Percentiles rank a stretch among this genome's conserved stretches.
Evolutionary conservation across 2,797 vertebrate genomes (phyloP).

Genomic region (Megalops cyprinoides): DNA sequence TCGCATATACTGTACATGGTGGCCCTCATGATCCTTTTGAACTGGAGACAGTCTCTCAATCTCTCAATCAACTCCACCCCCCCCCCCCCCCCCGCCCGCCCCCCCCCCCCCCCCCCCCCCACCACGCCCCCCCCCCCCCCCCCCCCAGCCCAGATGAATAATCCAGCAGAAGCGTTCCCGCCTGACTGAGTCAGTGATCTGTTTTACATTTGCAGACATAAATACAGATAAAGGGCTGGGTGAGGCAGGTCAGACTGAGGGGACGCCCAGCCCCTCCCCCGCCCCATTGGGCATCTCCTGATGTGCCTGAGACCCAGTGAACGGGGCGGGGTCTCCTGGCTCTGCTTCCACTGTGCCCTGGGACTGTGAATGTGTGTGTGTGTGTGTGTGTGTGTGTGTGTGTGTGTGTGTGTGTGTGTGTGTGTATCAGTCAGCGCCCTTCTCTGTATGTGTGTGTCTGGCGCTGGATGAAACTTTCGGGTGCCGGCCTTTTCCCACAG

Average conservation of each 20-base stretch:
- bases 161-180: conserved; percentile 60
- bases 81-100: too few species aligned
- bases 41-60: conserved; percentile 53
- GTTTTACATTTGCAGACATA: conserved; percentile 64
- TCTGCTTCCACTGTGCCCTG: conserved; percentile 45
- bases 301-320: conserved; percentile 44
- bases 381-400: conserved; percentile 48
- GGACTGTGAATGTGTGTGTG: neutral
- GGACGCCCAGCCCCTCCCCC: neutral
- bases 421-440: too few species aligned
- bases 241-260: neutral
- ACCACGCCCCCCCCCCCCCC: conserved; percentile 55
- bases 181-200: conserved; percentile 65
- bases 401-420: conserved; percentile 22
- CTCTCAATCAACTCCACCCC: conserved; percentile 49
- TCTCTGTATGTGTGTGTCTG: conserved; percentile 53
- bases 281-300: neutral
- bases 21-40: neutral
- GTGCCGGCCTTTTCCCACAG: conserved; percentile 75
- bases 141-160: too few species aligned
- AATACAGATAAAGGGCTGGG: conserved; percentile 53
- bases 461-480: conserved; percentile 55
- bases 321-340: conserved; percentile 64
- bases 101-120: too few species aligned
- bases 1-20: neutral